phyloP scores from a whole-genome alignment of 2,113 vertebrate species.

The Hipposideros armiger region DNA sequence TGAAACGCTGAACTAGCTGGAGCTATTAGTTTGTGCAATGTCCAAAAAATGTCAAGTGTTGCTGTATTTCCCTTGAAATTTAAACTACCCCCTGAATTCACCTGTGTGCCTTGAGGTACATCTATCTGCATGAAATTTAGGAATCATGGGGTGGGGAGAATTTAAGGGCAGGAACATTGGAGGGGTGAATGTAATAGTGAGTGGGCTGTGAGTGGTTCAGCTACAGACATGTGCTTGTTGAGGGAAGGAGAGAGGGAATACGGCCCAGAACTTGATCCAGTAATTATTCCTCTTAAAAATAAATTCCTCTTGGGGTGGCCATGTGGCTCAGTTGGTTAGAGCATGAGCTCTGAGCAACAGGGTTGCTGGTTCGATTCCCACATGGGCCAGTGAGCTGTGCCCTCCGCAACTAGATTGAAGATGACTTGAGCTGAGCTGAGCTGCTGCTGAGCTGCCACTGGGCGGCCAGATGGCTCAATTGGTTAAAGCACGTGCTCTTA shows the following conservation, averaged over 20 bases:
- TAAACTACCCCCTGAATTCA: neutral
- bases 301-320: neutral
- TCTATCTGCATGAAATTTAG: neutral
- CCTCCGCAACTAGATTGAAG: too few species aligned
- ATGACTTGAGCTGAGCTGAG: too few species aligned
- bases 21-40: neutral
- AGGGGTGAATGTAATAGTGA: neutral
- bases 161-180: neutral
- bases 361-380: too few species aligned
- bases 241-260: neutral
- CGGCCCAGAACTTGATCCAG: neutral
- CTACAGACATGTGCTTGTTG: too few species aligned
- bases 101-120: neutral
- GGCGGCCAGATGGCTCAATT: too few species aligned
- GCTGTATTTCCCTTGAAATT: neutral
- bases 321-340: too few species aligned
- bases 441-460: too few species aligned
- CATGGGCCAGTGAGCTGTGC: too few species aligned
- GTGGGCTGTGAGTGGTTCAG: neutral
- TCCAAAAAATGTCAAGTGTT: neutral
- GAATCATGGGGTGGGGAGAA: neutral
- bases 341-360: too few species aligned
- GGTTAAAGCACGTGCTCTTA: too few species aligned
- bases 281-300: neutral
- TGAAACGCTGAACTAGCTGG: neutral